Percentiles rank a stretch among this genome's conserved stretches.
phyloP scores from a whole-genome alignment of 1,140 invertebrate genomes.

The Parapsyche elsis region DNA sequence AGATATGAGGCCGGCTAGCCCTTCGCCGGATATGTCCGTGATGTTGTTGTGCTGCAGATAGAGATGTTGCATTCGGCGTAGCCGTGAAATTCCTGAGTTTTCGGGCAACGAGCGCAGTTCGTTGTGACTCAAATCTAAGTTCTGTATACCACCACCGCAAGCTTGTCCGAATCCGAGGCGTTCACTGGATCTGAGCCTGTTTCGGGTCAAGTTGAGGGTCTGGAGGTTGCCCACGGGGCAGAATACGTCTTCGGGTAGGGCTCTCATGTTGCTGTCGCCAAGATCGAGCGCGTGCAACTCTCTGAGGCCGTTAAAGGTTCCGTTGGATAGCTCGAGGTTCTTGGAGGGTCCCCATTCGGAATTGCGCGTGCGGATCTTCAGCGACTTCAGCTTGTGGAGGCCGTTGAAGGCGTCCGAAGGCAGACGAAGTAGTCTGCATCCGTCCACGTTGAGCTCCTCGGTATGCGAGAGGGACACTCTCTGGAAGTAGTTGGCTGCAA shows the following conservation, averaged over 20 bases:
- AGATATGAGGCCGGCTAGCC: constrained; percentile 78
- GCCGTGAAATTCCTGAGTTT: constrained; percentile 76
- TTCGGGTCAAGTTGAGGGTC: constrained; percentile 84
- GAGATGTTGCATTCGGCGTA: constrained; percentile 80
- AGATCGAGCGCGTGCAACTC: constrained; percentile 84
- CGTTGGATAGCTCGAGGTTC: constrained; percentile 74
- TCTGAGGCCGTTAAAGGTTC: constrained; percentile 77
- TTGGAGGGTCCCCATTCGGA: constrained; percentile 79
- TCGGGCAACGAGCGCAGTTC: constrained; percentile 77
- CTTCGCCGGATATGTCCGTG: constrained; percentile 80
- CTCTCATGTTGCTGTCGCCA: constrained; percentile 82
- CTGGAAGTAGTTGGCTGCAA: constrained; percentile 78
- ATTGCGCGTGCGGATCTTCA: constrained; percentile 81
- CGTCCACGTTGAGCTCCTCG: constrained; percentile 77
- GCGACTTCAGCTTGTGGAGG: constrained; percentile 77
- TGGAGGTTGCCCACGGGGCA: constrained; percentile 83
- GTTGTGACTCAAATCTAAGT: constrained; percentile 83
- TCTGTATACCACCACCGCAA: constrained; percentile 72
- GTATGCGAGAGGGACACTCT: constrained; percentile 73
- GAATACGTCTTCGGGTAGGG: constrained; percentile 78
- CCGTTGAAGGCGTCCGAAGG: constrained; percentile 82
- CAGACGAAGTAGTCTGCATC: constrained; percentile 83
- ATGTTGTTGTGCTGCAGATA: constrained; percentile 86
- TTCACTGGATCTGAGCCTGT: constrained; percentile 79
- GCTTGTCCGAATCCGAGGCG: constrained; percentile 76